Evolutionary conservation across 1,140 invertebrate genomes (phyloP).

Genomic region (Neoseiulus cucumeris): DNA sequence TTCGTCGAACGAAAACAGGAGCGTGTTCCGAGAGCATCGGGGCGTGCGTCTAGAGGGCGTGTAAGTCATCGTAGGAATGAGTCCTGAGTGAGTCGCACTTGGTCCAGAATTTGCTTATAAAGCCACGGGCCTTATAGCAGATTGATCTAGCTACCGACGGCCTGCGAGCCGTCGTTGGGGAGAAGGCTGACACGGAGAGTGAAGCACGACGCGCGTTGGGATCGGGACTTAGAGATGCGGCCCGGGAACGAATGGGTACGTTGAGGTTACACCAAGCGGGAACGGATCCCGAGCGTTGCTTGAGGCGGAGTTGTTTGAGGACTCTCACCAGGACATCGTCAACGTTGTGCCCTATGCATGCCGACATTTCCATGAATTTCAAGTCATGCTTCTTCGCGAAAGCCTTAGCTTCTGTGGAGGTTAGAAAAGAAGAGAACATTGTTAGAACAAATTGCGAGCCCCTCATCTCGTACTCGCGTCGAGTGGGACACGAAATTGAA

Average conservation of each 20-base stretch:
- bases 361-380: slow-evolving; percentile 82
- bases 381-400: slow-evolving; percentile 69
- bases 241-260: slow-evolving; percentile 5
- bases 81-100: slow-evolving; percentile 4
- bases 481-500: no score
- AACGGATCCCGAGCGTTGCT: slow-evolving; percentile 18
- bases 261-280: slow-evolving; percentile 16
- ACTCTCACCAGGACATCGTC: slow-evolving; percentile 77
- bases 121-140: neutral
- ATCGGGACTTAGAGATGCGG: neutral
- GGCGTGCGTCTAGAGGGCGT: neutral
- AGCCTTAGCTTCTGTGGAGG: slow-evolving; percentile 55
- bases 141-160: neutral
- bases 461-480: no score
- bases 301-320: slow-evolving; percentile 64
- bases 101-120: slow-evolving; percentile 7
- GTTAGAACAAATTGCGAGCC: no score
- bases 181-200: neutral
- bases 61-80: neutral
- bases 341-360: slow-evolving; percentile 78
- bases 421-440: slow-evolving; percentile 11
- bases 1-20: no score
- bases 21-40: no score
- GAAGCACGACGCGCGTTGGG: neutral
- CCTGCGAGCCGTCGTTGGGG: neutral